phyloP scores from a whole-genome alignment of 2,113 vertebrate genomes.

The Cervus canadensis region DNA sequence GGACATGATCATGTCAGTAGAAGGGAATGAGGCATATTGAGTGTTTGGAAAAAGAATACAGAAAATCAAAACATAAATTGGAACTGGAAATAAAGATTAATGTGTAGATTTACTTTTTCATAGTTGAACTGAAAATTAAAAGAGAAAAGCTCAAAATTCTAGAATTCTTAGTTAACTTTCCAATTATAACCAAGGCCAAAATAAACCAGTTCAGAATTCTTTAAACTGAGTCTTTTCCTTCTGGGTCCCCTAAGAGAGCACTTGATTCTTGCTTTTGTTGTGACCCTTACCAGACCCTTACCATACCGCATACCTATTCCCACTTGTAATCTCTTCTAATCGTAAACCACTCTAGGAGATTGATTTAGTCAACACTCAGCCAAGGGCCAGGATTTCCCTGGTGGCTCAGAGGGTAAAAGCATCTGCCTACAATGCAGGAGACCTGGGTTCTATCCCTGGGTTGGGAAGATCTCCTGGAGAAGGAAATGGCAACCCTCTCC shows the following conservation, averaged over 20 bases:
- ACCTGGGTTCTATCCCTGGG: neutral
- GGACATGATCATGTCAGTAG: neutral
- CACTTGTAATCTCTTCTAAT: neutral
- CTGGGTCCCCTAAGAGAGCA: neutral
- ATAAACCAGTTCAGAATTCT: neutral
- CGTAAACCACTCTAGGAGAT: neutral
- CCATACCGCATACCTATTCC: neutral
- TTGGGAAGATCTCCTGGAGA: neutral
- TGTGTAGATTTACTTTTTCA: neutral
- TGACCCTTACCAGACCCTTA: neutral
- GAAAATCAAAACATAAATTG: slow-evolving; percentile 4
- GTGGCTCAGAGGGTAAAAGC: neutral
- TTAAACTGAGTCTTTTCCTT: neutral
- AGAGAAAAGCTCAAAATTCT: neutral
- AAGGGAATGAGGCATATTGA: neutral
- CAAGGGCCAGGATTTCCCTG: neutral
- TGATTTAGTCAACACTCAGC: neutral
- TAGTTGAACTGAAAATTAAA: neutral
- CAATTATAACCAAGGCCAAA: neutral
- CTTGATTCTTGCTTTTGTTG: neutral
- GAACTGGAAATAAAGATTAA: neutral
- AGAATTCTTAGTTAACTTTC: neutral
- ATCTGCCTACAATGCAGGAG: neutral
- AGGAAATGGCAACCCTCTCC: neutral
- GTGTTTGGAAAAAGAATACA: neutral